These are phyloP conservation scores for Xestia xanthographa DNA, from an alignment of 2,888 invertebrate species.

Conservation along the genomic window DNA sequence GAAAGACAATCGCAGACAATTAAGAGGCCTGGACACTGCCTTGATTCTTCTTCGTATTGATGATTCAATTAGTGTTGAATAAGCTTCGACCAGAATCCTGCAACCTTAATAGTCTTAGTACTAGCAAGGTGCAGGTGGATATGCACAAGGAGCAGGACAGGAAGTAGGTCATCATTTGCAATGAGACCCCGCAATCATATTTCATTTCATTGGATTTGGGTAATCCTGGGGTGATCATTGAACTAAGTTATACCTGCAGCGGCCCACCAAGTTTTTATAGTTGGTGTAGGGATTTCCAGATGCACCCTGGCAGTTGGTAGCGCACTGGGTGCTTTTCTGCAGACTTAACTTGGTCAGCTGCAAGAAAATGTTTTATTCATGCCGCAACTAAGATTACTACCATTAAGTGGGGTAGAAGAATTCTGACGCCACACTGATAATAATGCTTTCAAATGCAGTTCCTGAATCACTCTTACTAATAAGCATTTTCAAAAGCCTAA, in stretches of 20 bases:
- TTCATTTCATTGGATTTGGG: not conserved
- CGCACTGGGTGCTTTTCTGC: not conserved
- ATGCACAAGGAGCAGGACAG: not conserved
- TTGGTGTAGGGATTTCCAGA: not conserved
- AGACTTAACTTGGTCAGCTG: not conserved
- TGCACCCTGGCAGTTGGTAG: not conserved
- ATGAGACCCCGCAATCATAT: not conserved
- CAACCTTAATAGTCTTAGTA: not conserved
- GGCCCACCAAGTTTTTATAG: not conserved
- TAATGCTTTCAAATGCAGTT: not conserved
- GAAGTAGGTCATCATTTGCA: not conserved
- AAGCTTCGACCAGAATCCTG: not conserved
- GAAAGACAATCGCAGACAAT: not conserved
- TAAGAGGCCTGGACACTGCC: not conserved
- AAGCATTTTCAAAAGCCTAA: not conserved
- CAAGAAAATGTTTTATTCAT: not conserved
- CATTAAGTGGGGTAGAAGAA: not conserved
- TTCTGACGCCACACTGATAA: not conserved
- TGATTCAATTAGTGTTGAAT: not conserved
- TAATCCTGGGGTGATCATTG: not conserved
- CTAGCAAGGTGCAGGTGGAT: not conserved
- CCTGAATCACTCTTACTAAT: not conserved
- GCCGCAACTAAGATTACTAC: not conserved
- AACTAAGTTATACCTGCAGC: not conserved
- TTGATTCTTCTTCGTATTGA: not conserved